phyloP scores from a whole-genome alignment of 2,797 vertebrate genomes.

The Gymnoscopelus microlampas region DNA sequence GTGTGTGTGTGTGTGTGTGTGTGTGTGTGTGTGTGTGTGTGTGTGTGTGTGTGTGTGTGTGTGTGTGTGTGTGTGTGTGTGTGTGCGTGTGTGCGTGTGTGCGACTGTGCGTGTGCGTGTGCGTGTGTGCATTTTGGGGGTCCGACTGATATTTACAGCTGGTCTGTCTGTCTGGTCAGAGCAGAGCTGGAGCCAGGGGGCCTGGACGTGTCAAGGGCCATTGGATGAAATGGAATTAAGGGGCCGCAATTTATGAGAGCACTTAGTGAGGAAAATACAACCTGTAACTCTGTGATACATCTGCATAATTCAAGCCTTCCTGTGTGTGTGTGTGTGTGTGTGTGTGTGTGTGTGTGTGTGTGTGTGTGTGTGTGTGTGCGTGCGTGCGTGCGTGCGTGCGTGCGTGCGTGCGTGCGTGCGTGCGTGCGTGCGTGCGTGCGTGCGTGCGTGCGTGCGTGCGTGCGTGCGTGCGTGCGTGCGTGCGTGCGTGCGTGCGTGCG shows the following conservation, averaged over 20 bases:
- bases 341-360: conserved; percentile 12
- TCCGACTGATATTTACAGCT: conserved; percentile 51
- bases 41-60: no score
- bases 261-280: conserved; percentile 73
- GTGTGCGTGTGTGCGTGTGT: background rate
- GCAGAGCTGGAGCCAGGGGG: conserved; percentile 52
- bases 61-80: no score
- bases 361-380: background rate
- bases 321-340: conserved; percentile 2
- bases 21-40: no score
- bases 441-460: background rate
- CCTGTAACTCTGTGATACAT: conserved; percentile 67
- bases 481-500: no score
- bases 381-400: background rate
- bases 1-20: no score
- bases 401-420: background rate
- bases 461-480: conserved; percentile 38
- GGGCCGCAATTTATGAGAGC: conserved; percentile 73
- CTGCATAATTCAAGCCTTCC: conserved; percentile 60
- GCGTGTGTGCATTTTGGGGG: conserved; percentile 44
- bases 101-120: background rate
- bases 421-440: background rate
- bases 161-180: conserved; percentile 35
- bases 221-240: conserved; percentile 64
- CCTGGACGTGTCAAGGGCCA: conserved; percentile 18